Conservation (phyloP, 1,140 invertebrate species). For the Hylaeus volcanicus region DNA sequence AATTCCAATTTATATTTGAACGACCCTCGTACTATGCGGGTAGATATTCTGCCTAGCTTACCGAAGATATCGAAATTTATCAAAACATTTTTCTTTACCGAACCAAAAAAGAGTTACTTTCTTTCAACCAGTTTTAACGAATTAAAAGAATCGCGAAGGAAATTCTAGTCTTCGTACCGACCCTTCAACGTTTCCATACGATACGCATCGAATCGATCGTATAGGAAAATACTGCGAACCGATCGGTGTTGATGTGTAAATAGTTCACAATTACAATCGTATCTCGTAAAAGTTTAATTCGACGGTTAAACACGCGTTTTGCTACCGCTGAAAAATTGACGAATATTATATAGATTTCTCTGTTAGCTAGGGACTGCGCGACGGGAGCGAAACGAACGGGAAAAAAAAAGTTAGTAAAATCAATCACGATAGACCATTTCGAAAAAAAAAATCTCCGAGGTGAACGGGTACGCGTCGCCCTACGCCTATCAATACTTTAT, state of each 20-base stretch:
- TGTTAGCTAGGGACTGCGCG: slow-evolving; percentile 26
- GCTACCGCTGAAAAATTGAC: slow-evolving; percentile 41
- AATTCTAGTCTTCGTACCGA: too few relatives aligned
- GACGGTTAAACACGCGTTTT: slow-evolving; percentile 22
- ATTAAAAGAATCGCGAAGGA: too few relatives aligned
- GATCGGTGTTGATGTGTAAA: not conserved
- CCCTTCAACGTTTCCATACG: too few relatives aligned
- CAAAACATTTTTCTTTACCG: too few relatives aligned
- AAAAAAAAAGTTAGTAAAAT: slow-evolving; percentile 61
- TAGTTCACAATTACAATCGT: not conserved
- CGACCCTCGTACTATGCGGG: too few relatives aligned
- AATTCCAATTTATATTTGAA: too few relatives aligned
- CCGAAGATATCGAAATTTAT: too few relatives aligned
- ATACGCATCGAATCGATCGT: too few relatives aligned
- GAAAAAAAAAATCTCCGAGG: slow-evolving; percentile 45
- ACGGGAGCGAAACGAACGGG: slow-evolving; percentile 32
- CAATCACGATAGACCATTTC: slow-evolving; percentile 58
- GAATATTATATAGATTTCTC: slow-evolving; percentile 45
- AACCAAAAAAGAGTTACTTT: too few relatives aligned
- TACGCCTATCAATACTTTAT: slow-evolving; percentile 76
- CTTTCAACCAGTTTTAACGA: too few relatives aligned
- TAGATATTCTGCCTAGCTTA: too few relatives aligned
- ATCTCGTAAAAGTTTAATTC: slow-evolving; percentile 21
- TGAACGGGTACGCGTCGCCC: slow-evolving; percentile 52
- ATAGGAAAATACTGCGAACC: too few relatives aligned